Base-by-base conservation (phyloP, 1,140 invertebrate genomes). In the Drosophila funebris region DNA sequence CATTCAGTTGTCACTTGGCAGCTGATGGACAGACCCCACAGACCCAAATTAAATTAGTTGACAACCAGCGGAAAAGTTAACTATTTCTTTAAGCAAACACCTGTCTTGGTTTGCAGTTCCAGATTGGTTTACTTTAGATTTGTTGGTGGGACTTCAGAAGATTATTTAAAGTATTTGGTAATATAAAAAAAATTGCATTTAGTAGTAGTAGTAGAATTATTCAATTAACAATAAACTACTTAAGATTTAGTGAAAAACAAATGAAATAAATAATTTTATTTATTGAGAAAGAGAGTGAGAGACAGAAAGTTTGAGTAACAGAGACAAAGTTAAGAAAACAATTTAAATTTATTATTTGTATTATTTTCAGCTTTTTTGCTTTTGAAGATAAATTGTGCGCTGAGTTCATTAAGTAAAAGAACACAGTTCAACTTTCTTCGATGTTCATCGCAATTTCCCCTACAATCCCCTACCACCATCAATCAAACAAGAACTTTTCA, bases 41-140 rank as follows among this genome's bases (percentile, higher is more conserved):
- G 63, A 68, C 48, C 31, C 3, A 24, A 50, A 52, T 37, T 41
- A 63, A 52, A 39, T 62, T 56, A 46, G 13, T 39, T 31, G 56
- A 56, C 44, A 58, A 22, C 22, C 33, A 60, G 36, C 24, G 24
- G 31, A 37, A 22, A 20, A 18, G 48, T 57, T 52, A 43, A 61
- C 16, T 24, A 29, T 61, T 76, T 37, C 60, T 73, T 73, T 64
- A 13, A 57, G 14, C 68, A 69, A 81, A 73, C 69, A 81, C 78
- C 78, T 81, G 78, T 60, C 67, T 39, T 16, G 6, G 8, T 33
- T 24, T 57, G 57, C 44, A 56, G 66, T 76, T 76, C 53, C 46
- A 31, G 41, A 68, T 48, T 31, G 48, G 6, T 9, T 48, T 29
- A 2, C 0, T 43, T 43, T 20, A 43, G 41, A 20, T 43, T 20